These are phyloP conservation scores for Chloropsis hardwickii DNA, from an alignment of 2,113 vertebrate genomes.

Conservation along the genomic window DNA sequence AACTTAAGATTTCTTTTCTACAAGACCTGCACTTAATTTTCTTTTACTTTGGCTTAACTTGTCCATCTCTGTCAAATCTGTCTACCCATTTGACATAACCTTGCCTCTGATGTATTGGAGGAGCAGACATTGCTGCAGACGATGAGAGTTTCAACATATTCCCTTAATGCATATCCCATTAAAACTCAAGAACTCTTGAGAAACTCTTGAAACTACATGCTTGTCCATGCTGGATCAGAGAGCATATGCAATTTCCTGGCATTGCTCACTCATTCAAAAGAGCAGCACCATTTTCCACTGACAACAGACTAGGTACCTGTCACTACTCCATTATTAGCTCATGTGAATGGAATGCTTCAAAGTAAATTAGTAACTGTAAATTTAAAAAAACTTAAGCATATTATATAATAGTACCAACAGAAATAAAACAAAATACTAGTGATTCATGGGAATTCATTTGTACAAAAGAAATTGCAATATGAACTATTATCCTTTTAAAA, in stretches of 20 bases:
- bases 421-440: background rate
- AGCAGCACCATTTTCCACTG: background rate
- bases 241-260: background rate
- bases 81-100: constrained; percentile 19
- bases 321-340: background rate
- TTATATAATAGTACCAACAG: background rate
- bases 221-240: background rate
- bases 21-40: constrained; percentile 45
- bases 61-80: constrained; percentile 33
- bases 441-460: background rate
- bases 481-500: background rate
- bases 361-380: background rate
- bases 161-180: background rate
- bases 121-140: background rate
- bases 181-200: background rate
- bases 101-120: background rate
- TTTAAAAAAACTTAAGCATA: background rate
- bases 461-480: background rate
- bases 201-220: background rate
- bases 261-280: background rate
- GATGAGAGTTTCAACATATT: background rate
- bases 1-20: background rate
- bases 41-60: constrained; percentile 16
- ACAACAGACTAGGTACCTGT: background rate
- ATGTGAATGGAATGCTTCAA: background rate